Base-by-base conservation (phyloP, 2,797 vertebrate species). In the Manis pentadactyla region DNA sequence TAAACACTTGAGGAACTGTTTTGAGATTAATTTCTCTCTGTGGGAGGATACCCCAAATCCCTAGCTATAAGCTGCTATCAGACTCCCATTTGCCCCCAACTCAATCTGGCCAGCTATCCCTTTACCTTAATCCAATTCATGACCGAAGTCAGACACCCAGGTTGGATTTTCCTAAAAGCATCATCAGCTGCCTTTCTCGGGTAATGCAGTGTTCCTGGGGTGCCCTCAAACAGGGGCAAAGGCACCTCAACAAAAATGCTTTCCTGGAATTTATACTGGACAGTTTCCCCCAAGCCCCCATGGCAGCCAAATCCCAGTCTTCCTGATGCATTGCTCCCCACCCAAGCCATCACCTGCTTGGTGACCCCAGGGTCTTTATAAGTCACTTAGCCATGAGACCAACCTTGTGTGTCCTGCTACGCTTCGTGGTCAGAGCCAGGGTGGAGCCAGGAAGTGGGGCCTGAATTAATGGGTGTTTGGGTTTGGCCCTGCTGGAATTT, bases 1-100 rank as follows among this genome's bases (percentile, higher is more conserved):
- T 86, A 97, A 97, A 95, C 94, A 92, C 84, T 96, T 97, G 90
- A 96, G 78, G 97, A 86, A 95, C 85, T 93, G 61, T 97, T 96
- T 92, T 87, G 86, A 97, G 93, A 90, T 97, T 94, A 97, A 94
- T 88, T 97, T 94, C 92, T 90, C 37, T 85, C 87, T 0, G 0
- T 68, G 94, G 87, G 92, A 87, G 51, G 79, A 68, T 78, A 88
- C 93, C 96, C 97, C 96, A 94, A 96, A 63, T 87, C 83, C 1
- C 71, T n/a, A 71, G 63, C 91, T 78, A 63, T 93, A 97, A 97
- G 94, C 96, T 86, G 90, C 46, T 83, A 19, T 89, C 94, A 93
- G 96, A 95, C 78, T 88, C 96, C 5, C 34, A 75, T 66, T 81
- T 87, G 63, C 49, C 18, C 63, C 7, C 14, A 29, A 1, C 53